phyloP scores from a whole-genome alignment of 2,888 invertebrate genomes.

The Melolontha melolontha region DNA sequence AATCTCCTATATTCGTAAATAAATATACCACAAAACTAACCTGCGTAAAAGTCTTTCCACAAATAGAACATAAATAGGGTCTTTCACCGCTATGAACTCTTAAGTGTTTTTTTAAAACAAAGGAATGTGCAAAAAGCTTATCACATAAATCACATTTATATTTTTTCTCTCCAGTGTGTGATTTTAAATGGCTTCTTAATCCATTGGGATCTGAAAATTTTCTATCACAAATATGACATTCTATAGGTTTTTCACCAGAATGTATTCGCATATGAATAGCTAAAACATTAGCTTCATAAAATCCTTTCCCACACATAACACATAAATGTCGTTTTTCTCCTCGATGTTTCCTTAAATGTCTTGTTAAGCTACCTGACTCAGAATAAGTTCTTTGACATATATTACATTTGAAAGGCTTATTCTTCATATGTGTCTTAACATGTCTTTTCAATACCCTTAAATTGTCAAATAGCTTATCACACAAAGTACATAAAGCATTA shows the following conservation, averaged over 20 bases:
- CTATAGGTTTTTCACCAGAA: constrained; percentile 60
- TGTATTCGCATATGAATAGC: constrained; percentile 59
- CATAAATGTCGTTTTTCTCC: constrained; percentile 61
- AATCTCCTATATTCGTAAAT: too few relatives aligned
- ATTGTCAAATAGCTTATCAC: constrained; percentile 56
- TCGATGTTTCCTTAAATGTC: constrained; percentile 58
- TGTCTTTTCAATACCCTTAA: constrained; percentile 57
- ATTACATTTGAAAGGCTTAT: constrained; percentile 58
- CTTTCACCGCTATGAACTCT: constrained; percentile 58
- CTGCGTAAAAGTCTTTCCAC: constrained; percentile 59
- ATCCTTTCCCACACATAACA: constrained; percentile 59
- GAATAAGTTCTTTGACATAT: constrained; percentile 57
- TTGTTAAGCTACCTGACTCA: constrained; percentile 59
- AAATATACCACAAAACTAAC: constrained; percentile 43
- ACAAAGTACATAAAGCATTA: constrained; percentile 55
- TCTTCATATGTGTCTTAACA: constrained; percentile 57
- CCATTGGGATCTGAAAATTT: constrained; percentile 59
- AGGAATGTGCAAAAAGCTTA: constrained; percentile 59
- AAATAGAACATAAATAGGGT: constrained; percentile 57
- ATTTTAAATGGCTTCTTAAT: constrained; percentile 57
- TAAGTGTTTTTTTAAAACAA: constrained; percentile 58
- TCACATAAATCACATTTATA: constrained; percentile 56
- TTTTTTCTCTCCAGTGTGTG: constrained; percentile 59
- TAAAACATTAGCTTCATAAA: constrained; percentile 60
- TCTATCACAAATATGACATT: constrained; percentile 56